Base-by-base conservation (phyloP, 2,888 invertebrate genomes). In the Sesia apiformis region DNA sequence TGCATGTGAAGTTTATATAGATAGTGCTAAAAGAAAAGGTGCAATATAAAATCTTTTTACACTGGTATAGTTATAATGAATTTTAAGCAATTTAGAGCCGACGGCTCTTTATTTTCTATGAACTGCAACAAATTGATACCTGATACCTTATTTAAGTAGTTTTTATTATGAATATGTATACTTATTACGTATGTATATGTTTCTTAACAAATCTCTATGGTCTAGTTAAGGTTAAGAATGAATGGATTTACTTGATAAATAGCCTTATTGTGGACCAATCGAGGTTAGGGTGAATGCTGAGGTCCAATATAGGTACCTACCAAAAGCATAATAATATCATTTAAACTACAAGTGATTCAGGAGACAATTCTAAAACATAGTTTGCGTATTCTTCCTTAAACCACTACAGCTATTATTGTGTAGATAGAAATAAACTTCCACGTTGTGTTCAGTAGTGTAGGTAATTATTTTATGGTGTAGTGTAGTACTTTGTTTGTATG, bases 181-280 rank as follows among this genome's bases (percentile, higher is more conserved):
- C 7, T 46, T 8, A 8, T 43, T 46, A 46, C 46, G 46, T 46
- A 23, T 7, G 8, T 46, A 8, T 8, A 46, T 46, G 23, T 46
- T 46, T 46, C 7, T 3, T 46, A 46, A 46, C 3, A 23, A 6
- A 46, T 46, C 4, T 46, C 46, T 46, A 8, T 1, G 23, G 23
- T 23, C 23, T 23, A 23, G 23, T 23, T 23, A 23, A 23, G 23
- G 23, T 23, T 23, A 23, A n/a, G 46, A 46, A 23, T 46, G 46
- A 46, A 46, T 46, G 46, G 63, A 60, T 60, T 65, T 66, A 66
- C 64, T 73, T 66, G 68, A 66, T 72, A 70, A 64, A 69, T 70
- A 74, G 87, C 87, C 85, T 87, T 87, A 85, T 68, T 69, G 76
- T 69, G 87, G 87, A 87, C 87, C 87, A 87, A 87, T 76, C 71